A percentile compares a stretch with the other conserved stretches of the same genome.
These are phyloP conservation scores for Passer domesticus DNA, from an alignment of 2,113 vertebrate genomes.

Conservation along the genomic window DNA sequence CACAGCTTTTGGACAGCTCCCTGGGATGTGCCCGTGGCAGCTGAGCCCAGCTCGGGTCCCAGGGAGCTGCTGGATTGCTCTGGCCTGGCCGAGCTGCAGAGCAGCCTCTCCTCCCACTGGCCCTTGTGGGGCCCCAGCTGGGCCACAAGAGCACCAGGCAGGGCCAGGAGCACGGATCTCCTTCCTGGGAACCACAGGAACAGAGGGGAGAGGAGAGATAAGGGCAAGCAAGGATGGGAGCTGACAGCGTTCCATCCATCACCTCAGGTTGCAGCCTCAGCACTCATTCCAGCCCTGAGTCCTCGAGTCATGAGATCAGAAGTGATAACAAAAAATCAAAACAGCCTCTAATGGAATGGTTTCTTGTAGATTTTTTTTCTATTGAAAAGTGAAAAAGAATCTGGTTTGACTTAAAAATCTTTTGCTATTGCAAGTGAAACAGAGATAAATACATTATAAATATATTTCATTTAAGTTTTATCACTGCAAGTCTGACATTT, in stretches of 20 bases:
- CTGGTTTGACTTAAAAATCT: neutral
- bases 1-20: rapidly evolving
- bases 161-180: rapidly evolving
- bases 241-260: neutral
- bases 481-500: constrained; percentile 19
- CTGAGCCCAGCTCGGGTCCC: neutral
- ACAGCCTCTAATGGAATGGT: neutral
- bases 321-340: neutral
- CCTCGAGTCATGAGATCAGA: neutral
- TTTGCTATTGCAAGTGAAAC: neutral
- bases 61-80: too few species aligned
- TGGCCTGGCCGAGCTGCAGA: neutral
- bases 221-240: neutral
- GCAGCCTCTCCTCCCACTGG: neutral
- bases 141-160: neutral
- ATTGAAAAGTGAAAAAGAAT: neutral
- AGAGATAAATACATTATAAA: constrained; percentile 45
- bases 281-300: neutral
- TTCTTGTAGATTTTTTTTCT: neutral
- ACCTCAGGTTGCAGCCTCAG: neutral
- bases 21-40: rapidly evolving
- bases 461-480: constrained; percentile 6
- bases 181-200: neutral
- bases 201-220: neutral
- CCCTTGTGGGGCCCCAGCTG: neutral